A percentile compares a stretch with the other conserved stretches of the same genome.
These are phyloP conservation scores for Nylanderia fulva DNA, from an alignment of 1,140 invertebrate genomes.

Conservation along the genomic window DNA sequence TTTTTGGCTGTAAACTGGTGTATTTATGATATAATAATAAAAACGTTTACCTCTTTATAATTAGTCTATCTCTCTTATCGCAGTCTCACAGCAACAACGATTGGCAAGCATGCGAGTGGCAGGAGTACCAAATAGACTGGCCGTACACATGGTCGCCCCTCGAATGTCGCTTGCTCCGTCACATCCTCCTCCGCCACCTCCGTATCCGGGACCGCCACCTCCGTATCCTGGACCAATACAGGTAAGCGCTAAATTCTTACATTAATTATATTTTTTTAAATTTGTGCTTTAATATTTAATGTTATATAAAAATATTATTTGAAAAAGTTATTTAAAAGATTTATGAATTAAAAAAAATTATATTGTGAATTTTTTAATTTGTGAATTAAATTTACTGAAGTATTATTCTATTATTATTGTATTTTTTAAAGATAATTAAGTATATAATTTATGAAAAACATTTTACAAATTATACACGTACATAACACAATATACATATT, in stretches of 20 bases:
- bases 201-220: conserved; percentile 87
- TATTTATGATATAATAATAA: too few relatives aligned
- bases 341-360: background rate
- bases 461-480: background rate
- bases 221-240: conserved; percentile 84
- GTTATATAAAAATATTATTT: conserved; percentile 61
- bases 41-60: background rate
- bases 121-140: conserved; percentile 81
- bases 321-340: background rate
- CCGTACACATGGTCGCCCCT: conserved; percentile 83
- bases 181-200: conserved; percentile 89
- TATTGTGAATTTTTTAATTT: background rate
- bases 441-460: too few relatives aligned
- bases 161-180: conserved; percentile 86
- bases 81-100: conserved; percentile 80
- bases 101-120: conserved; percentile 78
- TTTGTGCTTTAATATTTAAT: conserved; percentile 77
- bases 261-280: conserved; percentile 59
- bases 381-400: conserved; percentile 4
- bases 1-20: too few relatives aligned
- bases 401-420: background rate
- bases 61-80: background rate
- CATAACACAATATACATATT: too few relatives aligned
- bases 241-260: conserved; percentile 73
- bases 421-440: too few relatives aligned